These are phyloP conservation scores for Dermochelys coriacea DNA, from an alignment of 2,797 vertebrate genomes.

Conservation along the genomic window DNA sequence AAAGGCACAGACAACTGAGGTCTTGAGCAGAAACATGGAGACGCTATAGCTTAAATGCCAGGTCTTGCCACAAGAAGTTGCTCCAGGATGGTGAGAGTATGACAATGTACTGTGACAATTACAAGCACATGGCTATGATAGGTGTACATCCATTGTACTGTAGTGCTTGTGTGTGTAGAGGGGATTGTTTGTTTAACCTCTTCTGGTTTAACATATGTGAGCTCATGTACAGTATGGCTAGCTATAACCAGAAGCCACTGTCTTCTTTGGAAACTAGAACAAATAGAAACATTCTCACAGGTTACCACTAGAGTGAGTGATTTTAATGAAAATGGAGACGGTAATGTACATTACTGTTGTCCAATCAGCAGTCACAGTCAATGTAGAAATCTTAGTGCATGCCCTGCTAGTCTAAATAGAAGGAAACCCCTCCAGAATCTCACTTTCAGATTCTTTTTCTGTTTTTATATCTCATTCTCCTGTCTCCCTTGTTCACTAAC, in stretches of 20 bases:
- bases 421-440: background rate
- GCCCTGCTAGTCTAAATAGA: background rate
- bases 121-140: background rate
- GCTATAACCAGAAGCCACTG: background rate
- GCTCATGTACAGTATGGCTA: background rate
- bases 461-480: background rate
- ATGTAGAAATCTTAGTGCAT: background rate
- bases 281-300: background rate
- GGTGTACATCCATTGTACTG: background rate
- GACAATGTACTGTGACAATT: background rate
- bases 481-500: background rate
- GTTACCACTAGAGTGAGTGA: background rate
- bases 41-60: background rate
- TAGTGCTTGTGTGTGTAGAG: background rate
- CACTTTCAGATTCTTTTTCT: background rate
- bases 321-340: background rate
- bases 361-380: background rate
- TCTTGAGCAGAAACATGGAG: background rate
- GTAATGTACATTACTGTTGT: background rate
- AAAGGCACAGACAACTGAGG: background rate
- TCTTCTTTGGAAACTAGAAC: background rate
- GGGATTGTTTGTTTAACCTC: background rate
- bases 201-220: background rate
- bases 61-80: background rate
- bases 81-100: background rate